Conservation (phyloP, 2,113 vertebrate genomes). For the Thamnophis sirtalis region DNA sequence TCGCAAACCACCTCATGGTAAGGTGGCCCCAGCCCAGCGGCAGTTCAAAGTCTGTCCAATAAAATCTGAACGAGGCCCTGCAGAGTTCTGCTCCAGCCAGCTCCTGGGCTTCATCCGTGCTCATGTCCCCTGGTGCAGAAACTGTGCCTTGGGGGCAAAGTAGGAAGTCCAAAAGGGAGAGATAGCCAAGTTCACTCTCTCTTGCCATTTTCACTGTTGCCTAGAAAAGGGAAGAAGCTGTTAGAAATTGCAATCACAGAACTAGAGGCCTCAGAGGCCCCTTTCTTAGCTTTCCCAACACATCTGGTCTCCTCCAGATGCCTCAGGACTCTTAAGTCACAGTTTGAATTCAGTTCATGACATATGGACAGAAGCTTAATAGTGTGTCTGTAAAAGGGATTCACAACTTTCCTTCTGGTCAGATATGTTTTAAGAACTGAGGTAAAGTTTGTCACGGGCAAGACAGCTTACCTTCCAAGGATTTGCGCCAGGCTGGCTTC, state of each 20-base stretch:
- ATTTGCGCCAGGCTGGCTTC: neutral
- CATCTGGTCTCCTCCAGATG: neutral
- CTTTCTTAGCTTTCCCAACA: neutral
- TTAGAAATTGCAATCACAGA: neutral
- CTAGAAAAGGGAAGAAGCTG: slow-evolving; percentile 43
- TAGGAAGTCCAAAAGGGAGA: neutral
- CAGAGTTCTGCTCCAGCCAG: neutral
- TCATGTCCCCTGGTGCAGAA: neutral
- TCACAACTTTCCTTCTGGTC: neutral
- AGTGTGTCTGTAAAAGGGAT: neutral
- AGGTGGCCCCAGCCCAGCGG: slow-evolving; percentile 31
- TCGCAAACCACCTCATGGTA: slow-evolving; percentile 48
- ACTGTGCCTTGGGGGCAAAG: neutral
- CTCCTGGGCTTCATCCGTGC: neutral
- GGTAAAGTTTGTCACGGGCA: neutral
- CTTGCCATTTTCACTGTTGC: slow-evolving; percentile 79
- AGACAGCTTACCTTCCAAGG: neutral
- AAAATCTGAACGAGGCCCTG: slow-evolving; percentile 5
- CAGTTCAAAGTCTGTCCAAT: slow-evolving; percentile 26
- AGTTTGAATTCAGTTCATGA: neutral
- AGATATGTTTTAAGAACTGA: neutral
- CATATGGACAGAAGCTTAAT: neutral
- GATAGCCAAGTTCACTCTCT: slow-evolving; percentile 58
- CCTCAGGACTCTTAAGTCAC: neutral
- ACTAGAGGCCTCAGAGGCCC: rapidly evolving